A percentile compares a stretch with the other conserved stretches of the same genome.
Evolutionary conservation across 1,140 invertebrate genomes (phyloP).

Genomic region (Pseudomyrmex sp.): DNA sequence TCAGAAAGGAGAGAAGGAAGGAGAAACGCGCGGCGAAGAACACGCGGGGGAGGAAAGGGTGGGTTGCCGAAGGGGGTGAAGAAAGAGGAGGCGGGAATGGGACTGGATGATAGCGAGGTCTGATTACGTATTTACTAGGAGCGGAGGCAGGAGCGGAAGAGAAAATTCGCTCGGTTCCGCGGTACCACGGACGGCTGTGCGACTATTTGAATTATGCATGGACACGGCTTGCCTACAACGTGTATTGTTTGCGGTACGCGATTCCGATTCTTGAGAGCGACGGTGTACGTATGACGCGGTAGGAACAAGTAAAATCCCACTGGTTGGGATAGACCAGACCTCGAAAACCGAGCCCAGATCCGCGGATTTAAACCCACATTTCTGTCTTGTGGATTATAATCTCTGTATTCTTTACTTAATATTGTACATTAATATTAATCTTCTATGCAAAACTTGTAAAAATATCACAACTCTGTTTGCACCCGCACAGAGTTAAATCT

Average conservation of each 20-base stretch:
- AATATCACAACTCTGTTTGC: no score
- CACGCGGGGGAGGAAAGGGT: background rate
- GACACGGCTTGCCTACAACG: slow-evolving; percentile 84
- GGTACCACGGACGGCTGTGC: slow-evolving; percentile 80
- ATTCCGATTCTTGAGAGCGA: slow-evolving; percentile 83
- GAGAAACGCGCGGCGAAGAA: slow-evolving; percentile 48
- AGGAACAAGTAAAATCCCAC: slow-evolving; percentile 65
- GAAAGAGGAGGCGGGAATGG: slow-evolving; percentile 10
- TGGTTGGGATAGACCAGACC: slow-evolving; percentile 23
- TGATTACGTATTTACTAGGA: slow-evolving; percentile 85
- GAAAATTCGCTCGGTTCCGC: slow-evolving; percentile 82
- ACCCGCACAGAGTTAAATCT: no score
- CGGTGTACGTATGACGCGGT: slow-evolving; percentile 66
- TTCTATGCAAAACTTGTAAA: no score
- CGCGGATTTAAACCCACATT: slow-evolving; percentile 4
- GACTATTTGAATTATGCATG: slow-evolving; percentile 86
- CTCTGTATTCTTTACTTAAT: background rate
- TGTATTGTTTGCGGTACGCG: slow-evolving; percentile 84
- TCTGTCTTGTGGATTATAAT: slow-evolving; percentile 4
- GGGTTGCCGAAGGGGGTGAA: background rate
- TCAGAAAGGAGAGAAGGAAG: slow-evolving; percentile 47
- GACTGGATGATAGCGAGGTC: slow-evolving; percentile 80
- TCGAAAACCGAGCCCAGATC: slow-evolving; percentile 32
- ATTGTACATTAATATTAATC: background rate
- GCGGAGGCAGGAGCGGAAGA: slow-evolving; percentile 82